Evolutionary conservation across 2,113 vertebrate genomes (phyloP), one percentile per base, ranked within the genome.

Genomic region (Acanthisitta chloris): DNA sequence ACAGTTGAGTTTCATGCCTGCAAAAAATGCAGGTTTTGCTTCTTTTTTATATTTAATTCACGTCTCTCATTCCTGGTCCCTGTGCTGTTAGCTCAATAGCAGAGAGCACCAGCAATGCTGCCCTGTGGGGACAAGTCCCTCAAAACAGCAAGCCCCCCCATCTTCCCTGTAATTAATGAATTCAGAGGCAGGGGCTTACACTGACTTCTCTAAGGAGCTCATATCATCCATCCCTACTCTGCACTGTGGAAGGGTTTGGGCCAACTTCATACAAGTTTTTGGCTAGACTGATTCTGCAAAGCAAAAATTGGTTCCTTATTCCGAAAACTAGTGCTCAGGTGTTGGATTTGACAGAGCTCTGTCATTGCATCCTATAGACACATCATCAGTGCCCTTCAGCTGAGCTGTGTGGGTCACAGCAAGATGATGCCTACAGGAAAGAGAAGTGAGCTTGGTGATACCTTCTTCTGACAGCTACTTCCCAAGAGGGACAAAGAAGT

Each of bases 201-300:
- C 5, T 29, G n/a, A 54, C 20, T 24, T 43, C n/a, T 0, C 0
- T 25, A 43, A 43, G 38, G 14, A 82, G 28, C 42, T n/a, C 0
- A 0, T 15, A 38, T 46, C 51, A 70, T 86, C 46, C 33, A 24
- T 16, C 33, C 0, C 0, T 62, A 64, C 55, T 74, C 38, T 33
- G 16, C 52, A 29, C 72, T 78, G 14, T 6, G 24, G 12, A 85
- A 77, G 25, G 13, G 8, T 70, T 54, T 62, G 57, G 6, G 38
- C 23, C 38, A 71, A 6, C 10, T 73, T 77, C 7, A 4, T 18
- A 3, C 1, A 1, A 28, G 19, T 4, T 57, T 83, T 91, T 66
- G 67, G 45, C 29, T 54, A 18, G n/a, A 29, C 25, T 49, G 34
- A 49, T 62, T 83, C 55, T 45, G 34, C 20, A n/a, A 62, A 84